Percentiles rank a stretch among this genome's conserved stretches.
These are phyloP conservation scores for Neopipo cinnamomea DNA, from an alignment of 2,113 vertebrate genomes.

Conservation along the genomic window DNA sequence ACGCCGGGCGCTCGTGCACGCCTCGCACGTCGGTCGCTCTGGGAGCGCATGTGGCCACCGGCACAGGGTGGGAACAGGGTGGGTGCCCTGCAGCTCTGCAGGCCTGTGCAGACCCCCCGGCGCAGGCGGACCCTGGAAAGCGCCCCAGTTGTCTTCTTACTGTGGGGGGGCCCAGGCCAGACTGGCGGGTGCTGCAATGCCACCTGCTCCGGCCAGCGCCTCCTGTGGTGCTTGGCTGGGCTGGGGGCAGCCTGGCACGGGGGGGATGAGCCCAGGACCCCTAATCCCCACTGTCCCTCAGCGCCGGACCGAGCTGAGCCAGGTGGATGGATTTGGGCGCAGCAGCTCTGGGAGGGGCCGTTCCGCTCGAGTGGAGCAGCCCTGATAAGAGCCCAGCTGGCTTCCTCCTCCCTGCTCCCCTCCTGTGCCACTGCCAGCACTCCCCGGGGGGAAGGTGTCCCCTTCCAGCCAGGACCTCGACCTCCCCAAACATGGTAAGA, in stretches of 20 bases:
- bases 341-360: neutral
- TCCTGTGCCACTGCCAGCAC: neutral
- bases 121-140: too few relatives aligned
- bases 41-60: rapidly evolving
- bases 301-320: rapidly evolving
- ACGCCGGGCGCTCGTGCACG: rapidly evolving
- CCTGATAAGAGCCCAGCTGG: neutral
- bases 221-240: neutral
- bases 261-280: neutral
- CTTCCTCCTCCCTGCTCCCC: neutral
- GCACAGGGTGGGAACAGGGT: neutral
- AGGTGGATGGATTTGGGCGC: neutral
- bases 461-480: neutral
- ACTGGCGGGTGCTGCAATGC: neutral
- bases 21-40: rapidly evolving
- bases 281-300: rapidly evolving
- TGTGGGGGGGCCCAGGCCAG: neutral
- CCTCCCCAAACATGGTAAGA: neutral
- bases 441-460: neutral
- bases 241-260: rapidly evolving
- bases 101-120: rapidly evolving
- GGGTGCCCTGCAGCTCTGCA: neutral
- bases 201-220: neutral
- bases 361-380: neutral
- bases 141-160: rapidly evolving